Conservation (phyloP, 2,113 vertebrate genomes). For the Planiliza haematocheilus region DNA sequence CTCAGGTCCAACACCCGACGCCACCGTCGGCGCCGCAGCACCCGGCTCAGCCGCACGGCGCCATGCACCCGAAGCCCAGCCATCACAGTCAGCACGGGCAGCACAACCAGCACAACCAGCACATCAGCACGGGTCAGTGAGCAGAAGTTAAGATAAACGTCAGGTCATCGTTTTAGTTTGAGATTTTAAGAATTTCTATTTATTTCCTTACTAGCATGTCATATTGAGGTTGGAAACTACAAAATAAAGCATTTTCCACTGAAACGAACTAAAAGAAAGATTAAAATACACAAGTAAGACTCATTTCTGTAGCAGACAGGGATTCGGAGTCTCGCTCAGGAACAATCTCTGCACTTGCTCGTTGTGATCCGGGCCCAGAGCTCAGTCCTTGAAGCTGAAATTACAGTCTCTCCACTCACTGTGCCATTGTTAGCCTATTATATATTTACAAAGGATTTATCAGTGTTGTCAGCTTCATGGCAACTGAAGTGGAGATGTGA, state of each 20-base stretch:
- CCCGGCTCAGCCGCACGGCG: constrained; percentile 78
- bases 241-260: no score
- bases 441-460: constrained; percentile 40
- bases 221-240: no score
- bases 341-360: neutral
- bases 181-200: no score
- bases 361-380: neutral
- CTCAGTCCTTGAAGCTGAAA: constrained; percentile 23
- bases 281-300: no score
- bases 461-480: constrained; percentile 32
- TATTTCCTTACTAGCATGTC: no score
- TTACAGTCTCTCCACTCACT: constrained; percentile 7
- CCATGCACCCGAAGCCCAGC: constrained; percentile 85
- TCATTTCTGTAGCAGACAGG: no score
- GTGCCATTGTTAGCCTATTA: constrained; percentile 29
- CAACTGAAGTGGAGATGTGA: constrained; percentile 6
- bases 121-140: constrained; percentile 84
- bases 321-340: neutral
- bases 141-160: no score
- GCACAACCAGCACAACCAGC: constrained; percentile 78
- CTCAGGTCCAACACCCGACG: constrained; percentile 80
- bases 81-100: constrained; percentile 81
- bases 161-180: no score
- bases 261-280: no score
- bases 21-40: constrained; percentile 73